Evolutionary conservation across 2,888 invertebrate genomes (phyloP).

Genomic region (Parelbella ahira): DNA sequence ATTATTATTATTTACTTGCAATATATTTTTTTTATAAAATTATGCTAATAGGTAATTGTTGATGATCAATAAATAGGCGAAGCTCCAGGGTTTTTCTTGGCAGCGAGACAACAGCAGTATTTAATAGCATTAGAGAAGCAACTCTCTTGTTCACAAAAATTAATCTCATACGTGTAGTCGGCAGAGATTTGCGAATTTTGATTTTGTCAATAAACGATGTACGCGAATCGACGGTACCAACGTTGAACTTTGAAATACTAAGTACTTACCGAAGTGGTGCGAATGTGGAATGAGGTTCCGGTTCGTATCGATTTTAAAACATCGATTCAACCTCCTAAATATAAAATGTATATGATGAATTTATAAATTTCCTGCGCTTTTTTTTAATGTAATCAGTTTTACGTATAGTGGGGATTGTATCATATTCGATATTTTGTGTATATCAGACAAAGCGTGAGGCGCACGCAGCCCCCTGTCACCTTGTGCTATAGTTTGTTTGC

Average conservation of each 20-base stretch:
- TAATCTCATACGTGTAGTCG: conserved; percentile 20
- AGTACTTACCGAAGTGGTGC: conserved; percentile 61
- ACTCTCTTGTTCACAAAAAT: conserved; percentile 9
- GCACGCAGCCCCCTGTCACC: conserved; percentile 45
- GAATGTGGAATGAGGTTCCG: conserved; percentile 39
- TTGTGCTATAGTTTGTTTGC: conserved; percentile 38
- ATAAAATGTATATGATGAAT: conserved; percentile 69
- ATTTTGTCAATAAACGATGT: conserved; percentile 9
- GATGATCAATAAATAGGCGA: conserved; percentile 40
- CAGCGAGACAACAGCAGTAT: conserved; percentile 13
- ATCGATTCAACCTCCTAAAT: conserved; percentile 29
- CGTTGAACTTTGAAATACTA: conserved; percentile 36
- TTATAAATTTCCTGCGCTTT: conserved; percentile 69
- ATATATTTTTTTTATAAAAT: conserved; percentile 56
- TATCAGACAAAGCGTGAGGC: conserved; percentile 56
- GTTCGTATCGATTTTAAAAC: conserved; percentile 33
- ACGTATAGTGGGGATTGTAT: conserved; percentile 55
- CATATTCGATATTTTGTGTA: conserved; percentile 64
- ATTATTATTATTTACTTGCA: conserved; percentile 44
- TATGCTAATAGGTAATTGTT: conserved; percentile 53
- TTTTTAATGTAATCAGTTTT: conserved; percentile 70
- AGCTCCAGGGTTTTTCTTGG: conserved; percentile 30
- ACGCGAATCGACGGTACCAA: conserved; percentile 23
- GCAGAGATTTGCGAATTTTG: conserved; percentile 22
- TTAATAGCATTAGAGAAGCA: conserved; percentile 2